Evolutionary conservation across 2,797 vertebrate genomes (phyloP), one percentile per base, ranked within the genome.

Genomic region (Cercopithecus hamlyni): DNA sequence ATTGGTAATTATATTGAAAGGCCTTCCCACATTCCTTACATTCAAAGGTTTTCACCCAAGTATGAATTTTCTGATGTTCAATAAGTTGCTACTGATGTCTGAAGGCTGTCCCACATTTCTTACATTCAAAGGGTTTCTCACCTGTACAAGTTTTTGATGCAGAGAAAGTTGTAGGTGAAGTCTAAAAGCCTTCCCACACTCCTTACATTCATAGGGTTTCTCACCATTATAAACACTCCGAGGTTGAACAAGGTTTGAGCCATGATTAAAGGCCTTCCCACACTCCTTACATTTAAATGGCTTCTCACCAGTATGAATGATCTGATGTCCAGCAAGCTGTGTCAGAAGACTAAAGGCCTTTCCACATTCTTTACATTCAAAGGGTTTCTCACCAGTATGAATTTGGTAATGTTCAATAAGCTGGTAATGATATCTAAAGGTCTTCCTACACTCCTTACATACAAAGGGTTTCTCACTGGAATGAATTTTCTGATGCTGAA

Each of bases 251-350:
- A 94, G 77, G 41, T 39, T 45, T 52, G 52, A 80, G 12, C 58
- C 22, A 83, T 36, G n/a, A 73, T 33, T 36, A 12, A 96, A 93
- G 24, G 36, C n/a, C 76, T 94, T 93, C 5, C 79, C 88, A 84
- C 93, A 84, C 50, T 94, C 80, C 33, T 92, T 61, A 92, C 90
- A 84, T 52, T 75, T 27, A 80, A 67, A 88, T n/a, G 50, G 73
- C 30, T 88, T 93, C 85, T 80, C 84, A 58, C 81, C 80, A 41
- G 43, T 77, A 70, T 93, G 92, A 94, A 72, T 88, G 50, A 84
- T 97, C 80, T 94, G 90, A 84, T 97, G 95, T 45, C 72, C 81
- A 57, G 64, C 57, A 72, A 96, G 94, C 57, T 93, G 88, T 77
- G 76, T 83, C 57, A 84, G 76, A 52, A 95, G 88, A 26, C 75